Percentiles rank a stretch among this genome's conserved stretches.
These are phyloP conservation scores for Tineola bisselliella DNA, from an alignment of 2,888 invertebrate genomes.

Conservation along the genomic window DNA sequence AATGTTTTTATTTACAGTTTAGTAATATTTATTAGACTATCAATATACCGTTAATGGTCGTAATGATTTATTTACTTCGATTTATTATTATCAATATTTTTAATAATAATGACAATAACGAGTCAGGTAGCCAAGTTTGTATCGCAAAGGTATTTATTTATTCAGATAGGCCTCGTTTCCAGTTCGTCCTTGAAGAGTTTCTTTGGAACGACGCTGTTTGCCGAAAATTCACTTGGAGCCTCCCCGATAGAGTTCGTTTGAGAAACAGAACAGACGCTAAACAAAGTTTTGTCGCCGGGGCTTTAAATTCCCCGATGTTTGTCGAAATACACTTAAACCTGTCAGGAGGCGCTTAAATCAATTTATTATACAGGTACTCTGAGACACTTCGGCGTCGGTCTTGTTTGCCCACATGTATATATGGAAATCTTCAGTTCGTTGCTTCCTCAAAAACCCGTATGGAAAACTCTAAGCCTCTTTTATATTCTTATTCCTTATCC, in stretches of 20 bases:
- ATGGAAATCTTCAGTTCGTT: conserved; percentile 58
- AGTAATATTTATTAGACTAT: not conserved
- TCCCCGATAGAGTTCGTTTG: conserved; percentile 33
- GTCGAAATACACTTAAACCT: conserved; percentile 61
- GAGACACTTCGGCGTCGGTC: conserved; percentile 46
- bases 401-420: conserved; percentile 43
- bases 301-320: conserved; percentile 60
- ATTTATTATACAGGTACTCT: conserved; percentile 61
- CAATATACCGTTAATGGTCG: not conserved
- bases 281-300: conserved; percentile 52
- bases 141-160: not conserved
- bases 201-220: conserved; percentile 26
- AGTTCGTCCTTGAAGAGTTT: conserved; percentile 21
- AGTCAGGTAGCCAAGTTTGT: not conserved
- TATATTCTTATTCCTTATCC: conserved; percentile 64
- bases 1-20: not conserved
- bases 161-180: conserved; percentile 2
- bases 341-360: conserved; percentile 64
- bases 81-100: not conserved
- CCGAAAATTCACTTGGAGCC: conserved; percentile 36
- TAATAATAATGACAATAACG: no score
- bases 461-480: conserved; percentile 62
- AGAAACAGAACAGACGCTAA: conserved; percentile 38
- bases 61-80: not conserved
- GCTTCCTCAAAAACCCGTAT: conserved; percentile 54